Percentiles rank a stretch among this genome's conserved stretches.
These are phyloP conservation scores for Potamarius usumacintae DNA, from an alignment of 2,113 vertebrate species.

Conservation along the genomic window DNA sequence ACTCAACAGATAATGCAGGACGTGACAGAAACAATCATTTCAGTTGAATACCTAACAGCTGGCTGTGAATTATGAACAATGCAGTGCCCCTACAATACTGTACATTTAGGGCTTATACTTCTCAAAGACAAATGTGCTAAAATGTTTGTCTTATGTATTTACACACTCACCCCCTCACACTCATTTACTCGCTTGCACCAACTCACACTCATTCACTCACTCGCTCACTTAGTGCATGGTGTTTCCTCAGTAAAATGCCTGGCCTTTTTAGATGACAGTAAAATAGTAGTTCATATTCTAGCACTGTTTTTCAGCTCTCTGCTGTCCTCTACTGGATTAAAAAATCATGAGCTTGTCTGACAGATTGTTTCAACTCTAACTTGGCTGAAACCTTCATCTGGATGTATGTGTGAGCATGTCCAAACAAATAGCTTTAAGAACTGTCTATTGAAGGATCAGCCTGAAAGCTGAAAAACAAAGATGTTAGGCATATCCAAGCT, in stretches of 20 bases:
- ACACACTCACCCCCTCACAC: neutral
- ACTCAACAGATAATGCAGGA: too few species aligned
- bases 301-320: neutral
- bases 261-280: neutral
- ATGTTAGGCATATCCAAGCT: neutral
- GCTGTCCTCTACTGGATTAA: slow-evolving; percentile 25
- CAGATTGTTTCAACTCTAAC: neutral
- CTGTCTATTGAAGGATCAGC: neutral
- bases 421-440: neutral
- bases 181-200: neutral
- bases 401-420: neutral
- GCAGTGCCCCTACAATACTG: too few species aligned
- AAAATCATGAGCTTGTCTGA: neutral
- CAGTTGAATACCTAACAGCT: too few species aligned
- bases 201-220: neutral
- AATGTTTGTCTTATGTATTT: neutral
- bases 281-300: neutral
- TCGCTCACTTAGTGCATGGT: neutral
- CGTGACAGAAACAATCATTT: too few species aligned
- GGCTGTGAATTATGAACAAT: too few species aligned
- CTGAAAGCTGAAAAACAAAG: neutral
- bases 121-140: neutral
- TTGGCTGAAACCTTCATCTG: neutral
- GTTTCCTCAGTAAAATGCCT: neutral
- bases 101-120: neutral